These are phyloP conservation scores for Myotis davidii DNA, from an alignment of 2,113 vertebrate species.

Conservation along the genomic window DNA sequence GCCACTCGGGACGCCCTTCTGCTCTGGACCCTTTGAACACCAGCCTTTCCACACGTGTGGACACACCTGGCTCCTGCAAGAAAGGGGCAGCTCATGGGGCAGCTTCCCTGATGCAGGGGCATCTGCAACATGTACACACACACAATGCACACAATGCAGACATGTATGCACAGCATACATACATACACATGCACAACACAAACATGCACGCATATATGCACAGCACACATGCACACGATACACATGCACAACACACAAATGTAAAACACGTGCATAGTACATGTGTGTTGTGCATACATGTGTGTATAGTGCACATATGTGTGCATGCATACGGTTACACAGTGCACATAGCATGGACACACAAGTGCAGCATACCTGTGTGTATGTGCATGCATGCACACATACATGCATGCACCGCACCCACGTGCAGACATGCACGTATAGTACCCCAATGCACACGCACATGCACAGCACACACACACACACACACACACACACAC, in stretches of 20 bases:
- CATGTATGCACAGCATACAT: neutral
- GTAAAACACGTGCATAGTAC: neutral
- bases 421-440: no score
- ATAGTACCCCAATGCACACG: no score
- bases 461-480: accelerated
- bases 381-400: accelerated
- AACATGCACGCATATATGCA: accelerated
- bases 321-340: no score
- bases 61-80: neutral
- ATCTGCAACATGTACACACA: neutral
- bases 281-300: no score
- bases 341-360: no score
- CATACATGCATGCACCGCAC: no score
- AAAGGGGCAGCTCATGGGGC: neutral
- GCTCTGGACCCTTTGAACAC: accelerated
- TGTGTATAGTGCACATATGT: no score
- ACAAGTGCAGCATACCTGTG: no score
- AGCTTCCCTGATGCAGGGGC: neutral
- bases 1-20: accelerated
- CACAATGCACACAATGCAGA: neutral
- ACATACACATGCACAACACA: neutral
- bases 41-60: accelerated
- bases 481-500: neutral
- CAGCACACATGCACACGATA: accelerated
- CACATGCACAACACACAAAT: no score